These are phyloP conservation scores for Zaprionus ornatus DNA, from an alignment of 1,140 invertebrate species.

Conservation along the genomic window DNA sequence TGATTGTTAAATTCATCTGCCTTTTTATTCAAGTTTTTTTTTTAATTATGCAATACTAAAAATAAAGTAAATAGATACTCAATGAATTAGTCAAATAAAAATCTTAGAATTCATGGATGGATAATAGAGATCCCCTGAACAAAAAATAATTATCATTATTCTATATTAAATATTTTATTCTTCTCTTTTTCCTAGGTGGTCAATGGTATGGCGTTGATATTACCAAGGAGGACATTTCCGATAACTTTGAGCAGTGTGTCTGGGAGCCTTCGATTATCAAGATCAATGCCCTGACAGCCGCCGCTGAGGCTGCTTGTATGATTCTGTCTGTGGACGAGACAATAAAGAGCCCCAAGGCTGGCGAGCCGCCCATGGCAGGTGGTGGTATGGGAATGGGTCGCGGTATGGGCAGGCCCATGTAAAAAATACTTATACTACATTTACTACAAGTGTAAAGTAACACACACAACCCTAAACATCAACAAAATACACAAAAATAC, in stretches of 20 bases:
- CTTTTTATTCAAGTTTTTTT: too few species aligned
- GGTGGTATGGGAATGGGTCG: constrained; percentile 86
- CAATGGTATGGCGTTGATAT: constrained; percentile 99
- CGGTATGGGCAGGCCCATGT: constrained; percentile 89
- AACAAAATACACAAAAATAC: constrained; percentile 32
- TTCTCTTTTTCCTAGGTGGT: constrained; percentile 83
- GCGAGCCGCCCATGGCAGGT: constrained; percentile 85
- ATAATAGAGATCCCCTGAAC: too few species aligned
- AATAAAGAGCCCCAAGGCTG: constrained; percentile 94
- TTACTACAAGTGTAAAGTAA: constrained; percentile 26
- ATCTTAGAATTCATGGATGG: too few species aligned
- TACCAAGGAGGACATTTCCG: constrained; percentile 95
- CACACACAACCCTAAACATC: constrained; percentile 42
- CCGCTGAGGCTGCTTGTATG: constrained; percentile 97
- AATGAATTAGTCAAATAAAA: too few species aligned
- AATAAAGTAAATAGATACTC: too few species aligned
- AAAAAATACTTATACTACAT: constrained; percentile 44
- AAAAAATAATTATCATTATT: too few species aligned
- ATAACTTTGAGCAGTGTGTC: constrained; percentile 97
- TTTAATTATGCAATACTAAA: too few species aligned
- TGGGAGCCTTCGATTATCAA: constrained; percentile 99
- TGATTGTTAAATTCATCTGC: neutral
- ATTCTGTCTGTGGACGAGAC: constrained; percentile 99
- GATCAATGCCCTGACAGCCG: constrained; percentile 97
- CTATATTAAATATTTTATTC: constrained; percentile 11